These are phyloP conservation scores for Actinemys pallida DNA, from an alignment of 2,113 vertebrate species.

Conservation along the genomic window DNA sequence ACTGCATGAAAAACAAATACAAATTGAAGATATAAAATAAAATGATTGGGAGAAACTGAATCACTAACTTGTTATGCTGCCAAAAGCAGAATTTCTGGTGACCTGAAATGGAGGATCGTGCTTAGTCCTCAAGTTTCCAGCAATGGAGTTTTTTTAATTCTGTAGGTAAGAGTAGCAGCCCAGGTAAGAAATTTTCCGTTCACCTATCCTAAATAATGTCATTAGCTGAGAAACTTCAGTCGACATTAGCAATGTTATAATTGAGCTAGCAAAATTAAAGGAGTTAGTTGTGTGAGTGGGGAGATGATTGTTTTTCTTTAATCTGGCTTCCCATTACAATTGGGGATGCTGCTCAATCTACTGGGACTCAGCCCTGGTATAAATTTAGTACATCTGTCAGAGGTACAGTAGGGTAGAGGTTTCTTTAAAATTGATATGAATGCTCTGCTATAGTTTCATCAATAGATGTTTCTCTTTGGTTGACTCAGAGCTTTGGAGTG, in stretches of 20 bases:
- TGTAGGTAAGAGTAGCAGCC: rapidly evolving
- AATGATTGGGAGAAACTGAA: background rate
- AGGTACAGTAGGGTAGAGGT: rapidly evolving
- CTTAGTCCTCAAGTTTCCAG: background rate
- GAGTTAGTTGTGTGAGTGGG: rapidly evolving
- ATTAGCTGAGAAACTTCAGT: background rate
- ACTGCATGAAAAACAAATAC: background rate
- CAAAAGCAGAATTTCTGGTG: background rate
- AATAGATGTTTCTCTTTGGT: rapidly evolving
- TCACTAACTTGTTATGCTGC: too few species aligned
- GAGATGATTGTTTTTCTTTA: background rate
- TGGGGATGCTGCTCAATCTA: too few species aligned
- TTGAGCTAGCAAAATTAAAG: background rate
- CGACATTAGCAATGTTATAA: rapidly evolving
- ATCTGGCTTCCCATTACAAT: background rate
- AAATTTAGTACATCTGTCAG: rapidly evolving
- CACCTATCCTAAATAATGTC: background rate
- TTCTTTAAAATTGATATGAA: rapidly evolving
- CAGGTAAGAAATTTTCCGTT: background rate
- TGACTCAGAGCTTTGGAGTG: rapidly evolving
- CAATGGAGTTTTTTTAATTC: rapidly evolving
- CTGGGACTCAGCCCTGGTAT: background rate
- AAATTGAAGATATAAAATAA: rapidly evolving
- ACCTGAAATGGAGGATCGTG: background rate
- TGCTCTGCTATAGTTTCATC: rapidly evolving